Conservation (phyloP, 2,888 invertebrate genomes). For the Papilio elwesi region DNA sequence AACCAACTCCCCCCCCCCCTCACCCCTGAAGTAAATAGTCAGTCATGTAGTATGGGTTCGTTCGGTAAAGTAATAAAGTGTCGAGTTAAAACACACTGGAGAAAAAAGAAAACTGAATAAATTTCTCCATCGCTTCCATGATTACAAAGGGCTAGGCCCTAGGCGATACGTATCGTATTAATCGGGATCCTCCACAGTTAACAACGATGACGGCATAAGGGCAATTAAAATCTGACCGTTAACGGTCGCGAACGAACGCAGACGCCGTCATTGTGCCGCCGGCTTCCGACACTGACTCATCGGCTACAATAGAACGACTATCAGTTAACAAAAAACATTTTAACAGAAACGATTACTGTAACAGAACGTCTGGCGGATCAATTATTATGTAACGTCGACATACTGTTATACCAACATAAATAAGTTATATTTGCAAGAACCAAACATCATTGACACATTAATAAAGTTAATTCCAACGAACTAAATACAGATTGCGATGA, state of each 20-base stretch:
- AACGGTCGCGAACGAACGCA: slow-evolving; percentile 48
- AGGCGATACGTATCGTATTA: too few relatives aligned
- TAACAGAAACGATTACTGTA: slow-evolving; percentile 16
- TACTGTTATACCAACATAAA: neutral
- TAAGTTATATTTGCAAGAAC: neutral
- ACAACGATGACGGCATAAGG: neutral
- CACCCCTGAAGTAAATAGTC: too few relatives aligned
- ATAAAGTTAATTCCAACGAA: neutral
- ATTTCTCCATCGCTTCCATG: too few relatives aligned
- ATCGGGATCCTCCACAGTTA: too few relatives aligned
- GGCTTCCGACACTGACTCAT: slow-evolving; percentile 41
- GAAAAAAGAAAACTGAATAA: too few relatives aligned
- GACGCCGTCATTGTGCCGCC: slow-evolving; percentile 26
- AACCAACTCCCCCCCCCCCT: too few relatives aligned
- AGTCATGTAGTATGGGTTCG: too few relatives aligned
- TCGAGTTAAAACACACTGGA: too few relatives aligned
- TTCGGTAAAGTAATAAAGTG: too few relatives aligned
- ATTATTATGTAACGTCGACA: slow-evolving; percentile 10
- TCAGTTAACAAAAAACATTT: slow-evolving; percentile 13
- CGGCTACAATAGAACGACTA: slow-evolving; percentile 25
- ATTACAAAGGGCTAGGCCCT: too few relatives aligned
- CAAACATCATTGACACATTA: neutral
- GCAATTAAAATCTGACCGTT: slow-evolving; percentile 52
- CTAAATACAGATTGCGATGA: neutral
- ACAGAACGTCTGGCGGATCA: slow-evolving; percentile 21